A percentile compares a stretch with the other conserved stretches of the same genome.
These are phyloP conservation scores for Seriola aureovittata DNA, from an alignment of 2,113 vertebrate genomes.

Conservation along the genomic window DNA sequence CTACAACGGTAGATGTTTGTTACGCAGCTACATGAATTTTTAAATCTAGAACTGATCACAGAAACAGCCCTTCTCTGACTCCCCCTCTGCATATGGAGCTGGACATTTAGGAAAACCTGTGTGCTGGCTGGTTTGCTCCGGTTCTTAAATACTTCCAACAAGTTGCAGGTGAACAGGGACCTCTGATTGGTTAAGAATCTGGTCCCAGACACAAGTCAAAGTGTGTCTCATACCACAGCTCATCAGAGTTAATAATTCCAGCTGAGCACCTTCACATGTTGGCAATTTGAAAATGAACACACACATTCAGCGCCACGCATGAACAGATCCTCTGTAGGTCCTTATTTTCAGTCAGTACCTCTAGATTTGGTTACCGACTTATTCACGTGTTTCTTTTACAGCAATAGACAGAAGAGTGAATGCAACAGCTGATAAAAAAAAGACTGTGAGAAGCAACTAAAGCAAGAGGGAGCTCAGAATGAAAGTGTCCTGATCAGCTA, in stretches of 20 bases:
- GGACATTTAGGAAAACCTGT: neutral
- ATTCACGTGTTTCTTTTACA: conserved; percentile 16
- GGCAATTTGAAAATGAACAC: conserved; percentile 14
- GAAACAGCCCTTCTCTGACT: neutral
- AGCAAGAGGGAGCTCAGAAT: conserved; percentile 32
- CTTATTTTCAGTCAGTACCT: conserved; percentile 24
- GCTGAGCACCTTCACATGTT: conserved; percentile 47
- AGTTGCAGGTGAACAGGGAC: neutral
- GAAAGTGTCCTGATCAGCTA: conserved; percentile 66
- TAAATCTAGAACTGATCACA: neutral
- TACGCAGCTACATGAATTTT: conserved; percentile 31
- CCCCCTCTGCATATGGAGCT: neutral
- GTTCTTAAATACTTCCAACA: neutral
- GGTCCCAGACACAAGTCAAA: conserved; percentile 34
- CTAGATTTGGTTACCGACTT: conserved; percentile 11
- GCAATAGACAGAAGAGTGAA: conserved; percentile 10
- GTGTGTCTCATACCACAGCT: conserved; percentile 20
- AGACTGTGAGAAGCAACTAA: conserved; percentile 23
- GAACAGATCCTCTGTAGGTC: neutral
- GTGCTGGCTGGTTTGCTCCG: neutral
- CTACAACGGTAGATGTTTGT: conserved; percentile 1
- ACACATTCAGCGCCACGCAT: neutral
- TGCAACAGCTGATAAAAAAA: neutral
- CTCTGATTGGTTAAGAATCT: neutral
- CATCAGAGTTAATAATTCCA: conserved; percentile 13